phyloP scores from a whole-genome alignment of 2,797 vertebrate genomes.

The Cyclura pinguis region DNA sequence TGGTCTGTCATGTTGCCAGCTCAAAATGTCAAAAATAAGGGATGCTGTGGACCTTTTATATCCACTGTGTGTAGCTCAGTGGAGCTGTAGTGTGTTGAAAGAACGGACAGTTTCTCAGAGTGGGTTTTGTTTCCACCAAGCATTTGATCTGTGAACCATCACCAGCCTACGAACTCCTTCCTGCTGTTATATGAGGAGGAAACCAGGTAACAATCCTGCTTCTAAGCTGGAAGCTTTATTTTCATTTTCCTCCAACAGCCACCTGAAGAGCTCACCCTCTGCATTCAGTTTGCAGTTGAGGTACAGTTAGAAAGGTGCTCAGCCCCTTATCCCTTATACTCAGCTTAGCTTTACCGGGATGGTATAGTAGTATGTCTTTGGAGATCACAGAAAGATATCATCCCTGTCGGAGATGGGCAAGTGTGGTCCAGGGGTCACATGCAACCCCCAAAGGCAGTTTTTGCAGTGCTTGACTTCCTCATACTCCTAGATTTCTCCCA shows the following conservation, averaged over 20 bases:
- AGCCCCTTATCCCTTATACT: neutral
- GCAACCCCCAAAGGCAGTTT: no score
- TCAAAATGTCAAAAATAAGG: constrained; percentile 13
- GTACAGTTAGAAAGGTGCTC: neutral
- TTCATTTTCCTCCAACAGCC: neutral
- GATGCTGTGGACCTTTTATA: neutral
- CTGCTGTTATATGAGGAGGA: neutral
- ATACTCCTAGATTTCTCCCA: no score
- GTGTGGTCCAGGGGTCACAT: no score
- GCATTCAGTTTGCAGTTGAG: neutral
- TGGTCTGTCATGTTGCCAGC: neutral
- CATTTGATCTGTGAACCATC: neutral
- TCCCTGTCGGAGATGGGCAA: no score
- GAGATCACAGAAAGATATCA: neutral
- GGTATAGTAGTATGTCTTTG: neutral
- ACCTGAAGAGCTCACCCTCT: neutral
- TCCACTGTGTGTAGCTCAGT: constrained; percentile 1
- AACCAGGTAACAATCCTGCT: neutral
- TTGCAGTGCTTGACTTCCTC: no score
- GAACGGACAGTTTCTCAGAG: neutral
- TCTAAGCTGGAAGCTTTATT: neutral
- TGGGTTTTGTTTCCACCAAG: neutral
- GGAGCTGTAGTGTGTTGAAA: constrained; percentile 2
- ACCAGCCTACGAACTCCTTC: neutral
- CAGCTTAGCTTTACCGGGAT: neutral